Percentiles rank a stretch among this genome's conserved stretches.
These are phyloP conservation scores for Lydus trimaculatus DNA, from an alignment of 2,888 invertebrate species.

Conservation along the genomic window DNA sequence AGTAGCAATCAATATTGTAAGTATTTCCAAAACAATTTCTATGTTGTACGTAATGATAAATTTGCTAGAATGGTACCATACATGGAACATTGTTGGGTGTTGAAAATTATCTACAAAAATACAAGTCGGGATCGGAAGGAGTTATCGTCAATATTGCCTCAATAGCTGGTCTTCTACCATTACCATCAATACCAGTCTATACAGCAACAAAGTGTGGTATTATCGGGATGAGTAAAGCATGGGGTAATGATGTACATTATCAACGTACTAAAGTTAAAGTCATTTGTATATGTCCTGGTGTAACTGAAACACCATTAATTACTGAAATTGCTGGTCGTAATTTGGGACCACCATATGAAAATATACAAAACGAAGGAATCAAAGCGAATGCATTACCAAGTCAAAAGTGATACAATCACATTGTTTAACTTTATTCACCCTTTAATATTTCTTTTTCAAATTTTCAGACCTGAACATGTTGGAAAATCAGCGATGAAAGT, in stretches of 20 bases:
- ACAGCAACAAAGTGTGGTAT: conserved; percentile 56
- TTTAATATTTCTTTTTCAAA: conserved; percentile 44
- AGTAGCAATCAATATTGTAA: conserved; percentile 40
- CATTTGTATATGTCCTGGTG: conserved; percentile 57
- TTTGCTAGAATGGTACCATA: conserved; percentile 59
- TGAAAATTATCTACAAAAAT: conserved; percentile 59
- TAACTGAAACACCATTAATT: conserved; percentile 53
- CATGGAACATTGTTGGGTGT: conserved; percentile 58
- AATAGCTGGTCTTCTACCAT: conserved; percentile 52
- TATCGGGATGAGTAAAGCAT: conserved; percentile 46
- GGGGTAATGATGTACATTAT: conserved; percentile 49
- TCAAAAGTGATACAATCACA: background rate
- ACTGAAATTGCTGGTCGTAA: background rate
- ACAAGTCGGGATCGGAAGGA: conserved; percentile 61
- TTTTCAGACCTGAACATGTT: background rate
- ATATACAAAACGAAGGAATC: background rate
- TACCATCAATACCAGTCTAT: conserved; percentile 52
- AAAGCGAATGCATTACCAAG: background rate
- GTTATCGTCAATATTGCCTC: conserved; percentile 61
- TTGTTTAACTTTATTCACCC: conserved; percentile 17
- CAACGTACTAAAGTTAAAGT: conserved; percentile 55
- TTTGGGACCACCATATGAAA: conserved; percentile 12
- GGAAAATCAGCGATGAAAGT: background rate
- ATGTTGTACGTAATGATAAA: conserved; percentile 61
- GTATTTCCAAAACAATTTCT: conserved; percentile 28